Evolutionary conservation across 2,797 vertebrate genomes (phyloP).

Genomic region (Sarcoramphus papa): DNA sequence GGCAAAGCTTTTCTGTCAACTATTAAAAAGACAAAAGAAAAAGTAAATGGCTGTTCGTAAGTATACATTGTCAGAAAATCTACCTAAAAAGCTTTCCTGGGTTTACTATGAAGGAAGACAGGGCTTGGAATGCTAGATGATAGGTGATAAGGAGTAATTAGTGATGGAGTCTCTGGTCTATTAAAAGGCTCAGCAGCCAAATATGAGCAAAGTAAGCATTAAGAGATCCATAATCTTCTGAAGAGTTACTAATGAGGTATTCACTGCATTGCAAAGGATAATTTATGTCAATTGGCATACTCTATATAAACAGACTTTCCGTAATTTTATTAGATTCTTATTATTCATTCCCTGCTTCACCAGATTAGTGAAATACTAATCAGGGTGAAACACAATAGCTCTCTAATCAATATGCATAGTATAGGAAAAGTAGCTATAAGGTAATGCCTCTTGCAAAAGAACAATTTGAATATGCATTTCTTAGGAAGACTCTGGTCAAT

Average conservation of each 20-base stretch:
- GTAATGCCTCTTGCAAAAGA: background rate
- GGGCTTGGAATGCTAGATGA: background rate
- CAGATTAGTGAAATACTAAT: constrained; percentile 32
- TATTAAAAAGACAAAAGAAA: constrained; percentile 18
- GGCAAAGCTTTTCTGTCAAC: constrained; percentile 2
- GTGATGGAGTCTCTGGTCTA: background rate
- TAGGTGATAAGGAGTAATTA: background rate
- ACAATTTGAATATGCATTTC: background rate
- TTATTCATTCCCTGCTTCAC: background rate
- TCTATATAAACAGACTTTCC: constrained; percentile 18
- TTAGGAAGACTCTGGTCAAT: background rate
- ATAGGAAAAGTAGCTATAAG: background rate
- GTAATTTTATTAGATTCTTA: constrained; percentile 33
- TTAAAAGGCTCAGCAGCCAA: background rate
- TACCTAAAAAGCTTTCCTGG: background rate
- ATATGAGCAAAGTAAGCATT: background rate
- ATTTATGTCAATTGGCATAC: constrained; percentile 9
- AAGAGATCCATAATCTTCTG: background rate
- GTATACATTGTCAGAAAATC: background rate
- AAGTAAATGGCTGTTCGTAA: constrained; percentile 16
- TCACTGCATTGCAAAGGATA: background rate
- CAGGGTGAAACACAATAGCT: background rate
- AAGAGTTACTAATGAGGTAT: background rate
- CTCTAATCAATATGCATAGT: constrained; percentile 6
- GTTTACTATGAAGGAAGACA: background rate